Evolutionary conservation across 2,888 invertebrate species (phyloP), one percentile per base, ranked within the genome.

Genomic region (Monopis laevigella): DNA sequence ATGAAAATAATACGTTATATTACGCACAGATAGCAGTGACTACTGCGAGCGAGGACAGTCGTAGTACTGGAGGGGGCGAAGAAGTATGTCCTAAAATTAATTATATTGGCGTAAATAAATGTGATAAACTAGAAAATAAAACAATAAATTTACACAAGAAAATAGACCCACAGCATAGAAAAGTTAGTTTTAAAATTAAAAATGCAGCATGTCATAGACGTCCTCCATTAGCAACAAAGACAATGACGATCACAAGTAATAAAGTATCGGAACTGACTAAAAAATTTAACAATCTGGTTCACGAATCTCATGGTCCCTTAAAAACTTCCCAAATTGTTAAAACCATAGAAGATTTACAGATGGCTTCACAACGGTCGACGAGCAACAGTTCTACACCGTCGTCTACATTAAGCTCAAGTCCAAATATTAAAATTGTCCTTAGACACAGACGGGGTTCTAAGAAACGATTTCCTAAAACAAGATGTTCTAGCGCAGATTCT

Each of bases 201-300:
- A 83, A 73, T 47, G 67, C 81, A 4, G 68, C 80, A 10, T 52
- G 70, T 19, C 65, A 82, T 38, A 67, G 80, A 50, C 68, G 80
- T 42, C 70, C 74, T 3, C 73, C 73, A 17, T 48, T 70, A 24
- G 62, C 62, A 21, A 60, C 74, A 7, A 81, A 73, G 54, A 75
- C 77, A 24, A 68, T 83, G 58, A 77, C 81, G 4, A 68, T 83
- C 46, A 65, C 73, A 10, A 73, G 81, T 45, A 86, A 72, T 51
- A 84, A 84, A 60, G 89, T 89, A 24, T 86, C 88, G 35, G 85
- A 86, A 57, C 61, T 89, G 43, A 86, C 89, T 1, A 84, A 85
- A 48, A 88, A 88, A 55, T 89, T 88, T 54, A 88, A 89, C 56
- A 84, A 86, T 57, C 72, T 88, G 53, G 82, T 85, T 46, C 67